Evolutionary conservation across 2,888 invertebrate species (phyloP).

Genomic region (Laspeyria flexula): DNA sequence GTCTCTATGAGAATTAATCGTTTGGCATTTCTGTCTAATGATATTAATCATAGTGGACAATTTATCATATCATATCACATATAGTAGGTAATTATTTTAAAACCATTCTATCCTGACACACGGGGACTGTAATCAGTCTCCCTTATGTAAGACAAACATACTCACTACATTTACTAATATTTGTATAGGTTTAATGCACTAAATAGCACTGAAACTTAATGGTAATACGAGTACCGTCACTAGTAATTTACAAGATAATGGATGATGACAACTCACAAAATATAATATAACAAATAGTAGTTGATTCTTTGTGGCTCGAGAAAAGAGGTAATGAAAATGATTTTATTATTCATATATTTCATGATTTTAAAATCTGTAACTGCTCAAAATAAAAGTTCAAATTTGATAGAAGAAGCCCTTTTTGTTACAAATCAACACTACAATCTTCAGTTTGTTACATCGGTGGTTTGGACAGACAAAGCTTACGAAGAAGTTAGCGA

Average conservation of each 20-base stretch:
- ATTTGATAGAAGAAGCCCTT: not conserved
- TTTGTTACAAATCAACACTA: not conserved
- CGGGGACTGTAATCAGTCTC: no score
- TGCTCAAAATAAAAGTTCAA: not conserved
- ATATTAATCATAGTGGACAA: no score
- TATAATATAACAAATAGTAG: no score
- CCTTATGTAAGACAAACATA: no score
- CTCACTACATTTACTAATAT: no score
- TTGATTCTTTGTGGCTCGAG: not conserved
- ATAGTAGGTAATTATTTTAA: no score
- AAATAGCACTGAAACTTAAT: no score
- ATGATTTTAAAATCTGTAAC: not conserved
- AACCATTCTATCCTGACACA: no score
- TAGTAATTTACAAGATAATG: not conserved
- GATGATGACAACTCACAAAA: not conserved
- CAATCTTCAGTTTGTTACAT: not conserved
- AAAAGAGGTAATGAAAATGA: not conserved
- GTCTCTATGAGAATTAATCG: no score
- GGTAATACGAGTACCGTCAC: not conserved
- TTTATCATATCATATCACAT: no score
- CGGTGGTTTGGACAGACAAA: not conserved
- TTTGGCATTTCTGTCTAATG: no score
- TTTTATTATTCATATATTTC: not conserved
- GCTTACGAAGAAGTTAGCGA: not conserved
- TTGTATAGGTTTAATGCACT: no score